Percentiles rank a stretch among this genome's conserved stretches.
phyloP scores from a whole-genome alignment of 2,113 vertebrate species.

The Hylia prasina region DNA sequence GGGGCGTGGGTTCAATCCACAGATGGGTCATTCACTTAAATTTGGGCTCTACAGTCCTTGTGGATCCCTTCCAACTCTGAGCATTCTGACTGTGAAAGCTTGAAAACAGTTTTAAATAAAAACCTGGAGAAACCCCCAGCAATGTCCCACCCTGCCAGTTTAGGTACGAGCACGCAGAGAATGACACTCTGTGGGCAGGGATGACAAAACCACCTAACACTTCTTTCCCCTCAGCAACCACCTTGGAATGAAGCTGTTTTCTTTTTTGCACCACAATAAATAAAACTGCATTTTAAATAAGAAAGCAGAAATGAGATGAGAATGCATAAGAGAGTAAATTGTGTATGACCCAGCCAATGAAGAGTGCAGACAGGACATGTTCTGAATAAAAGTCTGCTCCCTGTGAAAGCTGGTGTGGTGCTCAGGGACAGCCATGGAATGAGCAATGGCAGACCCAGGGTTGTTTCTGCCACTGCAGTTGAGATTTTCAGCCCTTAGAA shows the following conservation, averaged over 20 bases:
- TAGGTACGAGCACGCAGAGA: not conserved
- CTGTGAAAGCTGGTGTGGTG: not conserved
- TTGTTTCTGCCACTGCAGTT: not conserved
- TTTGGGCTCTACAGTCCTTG: accelerated
- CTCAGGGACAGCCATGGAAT: conserved; percentile 6
- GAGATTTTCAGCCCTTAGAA: conserved; percentile 10
- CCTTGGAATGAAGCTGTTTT: conserved; percentile 20
- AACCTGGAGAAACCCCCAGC: not conserved
- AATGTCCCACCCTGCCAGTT: not conserved
- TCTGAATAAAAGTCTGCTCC: not conserved
- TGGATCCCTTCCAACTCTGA: not conserved
- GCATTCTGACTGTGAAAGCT: not conserved
- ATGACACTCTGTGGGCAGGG: not conserved
- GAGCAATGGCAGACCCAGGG: not conserved
- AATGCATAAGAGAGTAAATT: conserved; percentile 19
- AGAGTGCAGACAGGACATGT: not conserved
- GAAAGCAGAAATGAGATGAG: conserved; percentile 29
- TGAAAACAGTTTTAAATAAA: not conserved
- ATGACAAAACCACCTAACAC: not conserved
- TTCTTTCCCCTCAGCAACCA: not conserved
- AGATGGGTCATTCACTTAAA: not conserved
- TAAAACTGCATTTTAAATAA: conserved; percentile 44
- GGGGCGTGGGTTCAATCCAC: not conserved
- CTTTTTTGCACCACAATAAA: conserved; percentile 2
- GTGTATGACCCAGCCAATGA: not conserved